Base-by-base conservation (phyloP, 2,797 vertebrate genomes). In the Gadopsis marmoratus region DNA sequence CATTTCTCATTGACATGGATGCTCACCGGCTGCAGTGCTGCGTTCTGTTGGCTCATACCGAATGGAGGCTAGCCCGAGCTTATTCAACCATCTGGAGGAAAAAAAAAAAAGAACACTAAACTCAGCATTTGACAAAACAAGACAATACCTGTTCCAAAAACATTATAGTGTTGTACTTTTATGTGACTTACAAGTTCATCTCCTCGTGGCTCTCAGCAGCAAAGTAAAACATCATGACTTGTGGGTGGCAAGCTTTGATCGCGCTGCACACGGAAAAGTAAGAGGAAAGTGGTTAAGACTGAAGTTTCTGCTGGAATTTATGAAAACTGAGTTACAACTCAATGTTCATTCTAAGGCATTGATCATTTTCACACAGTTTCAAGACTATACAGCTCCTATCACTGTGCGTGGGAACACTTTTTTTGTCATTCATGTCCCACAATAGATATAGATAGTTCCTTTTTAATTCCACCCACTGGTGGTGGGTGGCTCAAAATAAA, bases 161-260 rank as follows among this genome's bases (percentile, higher is more conserved):
- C 3, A 3, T 58, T 7, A 13, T 3, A 53, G 21, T n/a, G 41
- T n/a, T 50, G 21, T 0, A 35, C 9, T 72, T 39, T 53, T 14
- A 55, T 12, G 47, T 35, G 86, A 96, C 97, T 97, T 95, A 99
- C 98, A 94, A 47, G 41, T 96, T 99, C 98, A 99, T 99, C 86
- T 99, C 97, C 53, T 97, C 96, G 5, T 92, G 91, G 93, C 92
- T 98, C 91, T 99, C 98, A 55, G 98, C 97, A 3, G 98, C 98
- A 91, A 99, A 99, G 91, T 97, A 99, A 93, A 99, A 99, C 87
- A 97, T 97, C 96, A 97, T 98, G 93, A 97, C 96, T 58, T 97
- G 95, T 51, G 97, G 97, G 88, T 99, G 98, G 85, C 96, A 98
- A 75, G 98, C 96, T 95, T 97, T 99, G 86, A 99, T 97, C 11